A percentile compares a stretch with the other conserved stretches of the same genome.
These are phyloP conservation scores for Drosophila kohkoa DNA, from an alignment of 1,140 invertebrate species.

Conservation along the genomic window DNA sequence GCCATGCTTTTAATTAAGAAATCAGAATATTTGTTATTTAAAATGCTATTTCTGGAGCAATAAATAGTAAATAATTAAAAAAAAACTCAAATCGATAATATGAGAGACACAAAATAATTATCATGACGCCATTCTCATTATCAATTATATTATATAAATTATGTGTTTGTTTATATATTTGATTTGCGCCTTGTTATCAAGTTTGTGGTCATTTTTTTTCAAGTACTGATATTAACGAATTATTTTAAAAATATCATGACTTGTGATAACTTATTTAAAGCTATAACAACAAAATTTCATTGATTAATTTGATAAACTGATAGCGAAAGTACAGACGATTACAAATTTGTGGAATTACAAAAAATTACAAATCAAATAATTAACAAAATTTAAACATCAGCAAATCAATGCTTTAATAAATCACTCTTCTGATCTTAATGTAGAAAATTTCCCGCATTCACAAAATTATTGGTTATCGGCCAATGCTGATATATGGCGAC, in stretches of 20 bases:
- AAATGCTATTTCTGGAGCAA: no score
- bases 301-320: not conserved
- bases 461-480: not conserved
- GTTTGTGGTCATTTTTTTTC: not conserved
- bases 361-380: no score
- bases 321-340: no score
- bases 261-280: not conserved
- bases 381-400: not conserved
- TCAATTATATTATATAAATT: not conserved
- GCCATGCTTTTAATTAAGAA: no score
- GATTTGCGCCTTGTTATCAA: not conserved
- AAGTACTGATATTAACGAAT: not conserved
- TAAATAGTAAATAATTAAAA: not conserved
- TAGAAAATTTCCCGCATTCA: not conserved
- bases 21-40: no score
- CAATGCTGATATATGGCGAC: conserved; percentile 24
- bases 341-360: no score
- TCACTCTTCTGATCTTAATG: not conserved
- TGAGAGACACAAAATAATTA: not conserved
- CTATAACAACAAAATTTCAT: not conserved
- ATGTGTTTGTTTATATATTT: not conserved
- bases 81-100: not conserved
- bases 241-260: not conserved
- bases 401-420: not conserved
- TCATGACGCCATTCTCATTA: not conserved